Evolutionary conservation across 2,797 vertebrate species (phyloP), one percentile per base, ranked within the genome.

Genomic region (Heterohyrax brucei): DNA sequence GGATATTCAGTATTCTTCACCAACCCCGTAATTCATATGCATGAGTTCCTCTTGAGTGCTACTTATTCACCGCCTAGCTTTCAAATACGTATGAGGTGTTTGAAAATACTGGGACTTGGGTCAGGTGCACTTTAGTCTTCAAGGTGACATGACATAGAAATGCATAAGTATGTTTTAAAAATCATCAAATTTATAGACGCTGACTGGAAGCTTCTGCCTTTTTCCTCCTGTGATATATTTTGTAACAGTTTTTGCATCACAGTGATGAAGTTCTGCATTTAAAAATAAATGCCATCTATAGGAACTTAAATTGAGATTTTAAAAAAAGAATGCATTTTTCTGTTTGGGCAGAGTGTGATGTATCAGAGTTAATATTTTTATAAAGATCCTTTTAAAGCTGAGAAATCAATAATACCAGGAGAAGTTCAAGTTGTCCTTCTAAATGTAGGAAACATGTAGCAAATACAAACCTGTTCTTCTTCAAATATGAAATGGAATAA

Each of bases 141-240:
- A 56, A 50, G 50, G 50, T 50, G 53, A 53, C 1, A 1, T n/a
- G 28, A 50, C 0, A 26, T 2, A 46, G 24, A 88, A 70, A 78
- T 4, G 13, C 10, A 8, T 3, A 22, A 19, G n/a, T n/a, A 4
- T 19, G 24, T n/a, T 87, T 48, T 24, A 14, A 13, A 33, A 64
- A 48, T 21, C 2, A 24, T 10, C 44, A 28, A 3, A 16, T 22
- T 5, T 19, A 0, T 4, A 13, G 0, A 50, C 7, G 2, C 22
- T 44, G n/a, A 13, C 26, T 48, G 6, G 46, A 7, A 28, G 4
- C 0, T 24, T 7, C 64, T 26, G 5, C 5, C 12, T 84, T 81
- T n/a, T 18, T 4, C 24, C 24, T 73, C 12, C 13, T 26, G 21
- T 4, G 1, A 2, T 22, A 4, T 13, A 46, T n/a, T 87, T 48